These are phyloP conservation scores for Cynoglossus semilaevis DNA, from an alignment of 2,113 vertebrate genomes.

Conservation along the genomic window DNA sequence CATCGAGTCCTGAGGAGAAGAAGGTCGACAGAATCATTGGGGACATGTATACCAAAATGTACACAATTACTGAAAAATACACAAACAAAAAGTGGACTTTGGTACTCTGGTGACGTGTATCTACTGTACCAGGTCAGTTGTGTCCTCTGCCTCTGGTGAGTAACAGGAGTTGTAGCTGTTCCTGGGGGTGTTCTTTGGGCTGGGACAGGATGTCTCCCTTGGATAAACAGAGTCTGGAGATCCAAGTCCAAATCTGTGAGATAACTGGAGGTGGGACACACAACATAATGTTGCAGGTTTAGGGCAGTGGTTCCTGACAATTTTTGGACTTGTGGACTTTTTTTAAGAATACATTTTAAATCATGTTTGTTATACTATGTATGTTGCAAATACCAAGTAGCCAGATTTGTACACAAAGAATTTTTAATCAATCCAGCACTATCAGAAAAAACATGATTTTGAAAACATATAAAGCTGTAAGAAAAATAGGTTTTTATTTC, in stretches of 20 bases:
- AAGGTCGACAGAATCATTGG: neutral
- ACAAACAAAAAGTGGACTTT: neutral
- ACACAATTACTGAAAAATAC: too few relatives aligned
- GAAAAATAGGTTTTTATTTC: too few relatives aligned
- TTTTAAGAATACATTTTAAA: too few relatives aligned
- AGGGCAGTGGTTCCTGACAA: too few relatives aligned
- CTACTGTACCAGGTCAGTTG: constrained; percentile 69
- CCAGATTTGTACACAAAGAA: too few relatives aligned
- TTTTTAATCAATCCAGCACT: too few relatives aligned
- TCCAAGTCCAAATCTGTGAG: constrained; percentile 45
- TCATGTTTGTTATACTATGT: too few relatives aligned
- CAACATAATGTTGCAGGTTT: neutral
- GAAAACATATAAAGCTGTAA: too few relatives aligned
- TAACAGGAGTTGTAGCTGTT: constrained; percentile 74
- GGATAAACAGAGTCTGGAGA: constrained; percentile 57
- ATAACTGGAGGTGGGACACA: constrained; percentile 48
- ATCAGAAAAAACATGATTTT: too few relatives aligned
- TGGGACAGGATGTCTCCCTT: constrained; percentile 61
- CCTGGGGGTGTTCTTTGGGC: constrained; percentile 72
- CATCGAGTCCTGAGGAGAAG: constrained; percentile 76
- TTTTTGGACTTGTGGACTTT: too few relatives aligned
- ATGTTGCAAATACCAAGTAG: too few relatives aligned
- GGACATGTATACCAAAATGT: neutral
- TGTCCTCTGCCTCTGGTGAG: constrained; percentile 70
- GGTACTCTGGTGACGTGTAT: too few relatives aligned